A percentile compares a stretch with the other conserved stretches of the same genome.
Evolutionary conservation across 2,113 vertebrate species (phyloP).

Genomic region (Hydropotes inermis): DNA sequence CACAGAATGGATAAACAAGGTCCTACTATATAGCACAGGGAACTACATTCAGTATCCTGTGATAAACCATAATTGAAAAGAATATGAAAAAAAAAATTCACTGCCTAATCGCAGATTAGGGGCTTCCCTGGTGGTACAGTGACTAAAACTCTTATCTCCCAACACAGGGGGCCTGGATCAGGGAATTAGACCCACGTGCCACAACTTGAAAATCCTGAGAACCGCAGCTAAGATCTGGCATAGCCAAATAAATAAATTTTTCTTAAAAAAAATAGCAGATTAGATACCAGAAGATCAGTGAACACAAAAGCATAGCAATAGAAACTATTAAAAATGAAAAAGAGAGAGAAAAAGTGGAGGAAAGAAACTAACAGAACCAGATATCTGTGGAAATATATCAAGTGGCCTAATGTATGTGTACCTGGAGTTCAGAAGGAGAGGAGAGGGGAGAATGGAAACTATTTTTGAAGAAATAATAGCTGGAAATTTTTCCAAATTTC

Average conservation of each 20-base stretch:
- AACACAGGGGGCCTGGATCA: not conserved
- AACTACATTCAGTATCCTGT: not conserved
- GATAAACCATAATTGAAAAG: not conserved
- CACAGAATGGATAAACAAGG: not conserved
- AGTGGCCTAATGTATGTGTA: not conserved
- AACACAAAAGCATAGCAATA: not conserved
- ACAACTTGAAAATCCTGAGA: not conserved
- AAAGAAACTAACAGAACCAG: not conserved
- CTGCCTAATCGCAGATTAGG: not conserved
- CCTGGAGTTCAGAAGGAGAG: not conserved
- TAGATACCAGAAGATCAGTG: not conserved
- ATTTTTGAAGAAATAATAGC: not conserved
- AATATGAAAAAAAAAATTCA: not conserved
- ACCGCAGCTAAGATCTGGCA: not conserved
- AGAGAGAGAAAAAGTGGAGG: not conserved
- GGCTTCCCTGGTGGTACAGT: not conserved
- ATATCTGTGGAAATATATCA: not conserved
- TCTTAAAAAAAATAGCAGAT: not conserved
- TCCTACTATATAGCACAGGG: not conserved
- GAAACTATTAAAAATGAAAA: not conserved
- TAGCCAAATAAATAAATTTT: not conserved
- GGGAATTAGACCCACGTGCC: not conserved
- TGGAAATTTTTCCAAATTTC: not conserved
- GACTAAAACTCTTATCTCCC: not conserved
- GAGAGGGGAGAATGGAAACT: not conserved